Evolutionary conservation across 2,888 invertebrate genomes (phyloP).

Genomic region (Pheosia gnoma): DNA sequence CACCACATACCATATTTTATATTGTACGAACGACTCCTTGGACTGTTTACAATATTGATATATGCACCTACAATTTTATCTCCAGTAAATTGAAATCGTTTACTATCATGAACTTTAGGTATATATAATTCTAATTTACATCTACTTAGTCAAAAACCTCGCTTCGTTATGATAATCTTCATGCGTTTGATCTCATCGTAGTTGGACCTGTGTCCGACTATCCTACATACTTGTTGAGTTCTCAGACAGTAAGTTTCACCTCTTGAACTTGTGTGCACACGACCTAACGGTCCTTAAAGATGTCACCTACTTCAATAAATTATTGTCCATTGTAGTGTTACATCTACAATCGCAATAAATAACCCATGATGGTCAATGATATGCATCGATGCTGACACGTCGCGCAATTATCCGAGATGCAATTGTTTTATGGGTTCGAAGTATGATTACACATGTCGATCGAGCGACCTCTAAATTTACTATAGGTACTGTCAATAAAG

Average conservation of each 20-base stretch:
- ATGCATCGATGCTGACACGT: conserved; percentile 52
- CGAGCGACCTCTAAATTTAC: too few species aligned
- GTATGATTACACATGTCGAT: conserved; percentile 16
- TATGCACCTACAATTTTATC: too few species aligned
- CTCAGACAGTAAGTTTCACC: background rate
- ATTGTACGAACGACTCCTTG: too few species aligned
- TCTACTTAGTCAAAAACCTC: background rate
- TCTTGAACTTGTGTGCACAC: background rate
- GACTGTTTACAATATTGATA: too few species aligned
- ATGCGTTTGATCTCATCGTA: background rate
- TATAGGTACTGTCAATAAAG: too few species aligned
- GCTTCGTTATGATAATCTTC: background rate
- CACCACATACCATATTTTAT: too few species aligned
- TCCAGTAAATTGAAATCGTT: too few species aligned
- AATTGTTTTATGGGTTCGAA: conserved; percentile 46
- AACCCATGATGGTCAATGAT: conserved; percentile 40
- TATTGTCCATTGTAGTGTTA: background rate
- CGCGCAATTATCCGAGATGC: conserved; percentile 41
- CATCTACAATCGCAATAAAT: conserved; percentile 24
- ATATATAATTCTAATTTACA: background rate
- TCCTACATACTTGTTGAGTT: conserved; percentile 8
- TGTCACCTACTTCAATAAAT: conserved; percentile 5
- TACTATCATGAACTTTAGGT: too few species aligned
- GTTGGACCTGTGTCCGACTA: conserved; percentile 14
- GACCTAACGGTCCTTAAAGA: background rate